Conservation (phyloP, 2,797 vertebrate species). For the Bradypodion ventrale region DNA sequence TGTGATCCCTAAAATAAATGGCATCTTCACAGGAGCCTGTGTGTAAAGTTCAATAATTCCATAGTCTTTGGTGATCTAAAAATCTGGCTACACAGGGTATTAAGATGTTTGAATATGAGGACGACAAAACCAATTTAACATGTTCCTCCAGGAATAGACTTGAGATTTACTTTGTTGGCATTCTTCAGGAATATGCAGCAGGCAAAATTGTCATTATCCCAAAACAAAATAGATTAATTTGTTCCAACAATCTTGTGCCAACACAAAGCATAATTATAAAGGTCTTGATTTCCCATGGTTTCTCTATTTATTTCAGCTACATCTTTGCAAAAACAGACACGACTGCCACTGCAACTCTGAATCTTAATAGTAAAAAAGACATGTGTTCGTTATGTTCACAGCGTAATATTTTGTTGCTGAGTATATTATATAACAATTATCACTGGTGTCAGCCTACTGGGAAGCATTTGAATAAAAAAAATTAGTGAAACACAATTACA, state of each 20-base stretch:
- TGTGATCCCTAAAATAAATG: no score
- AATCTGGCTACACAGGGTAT: not conserved
- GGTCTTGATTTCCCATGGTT: not conserved
- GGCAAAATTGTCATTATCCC: not conserved
- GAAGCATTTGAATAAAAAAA: slow-evolving; percentile 28
- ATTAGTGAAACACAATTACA: slow-evolving; percentile 7
- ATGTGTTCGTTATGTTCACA: not conserved
- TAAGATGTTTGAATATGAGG: not conserved
- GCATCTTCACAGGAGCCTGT: not conserved
- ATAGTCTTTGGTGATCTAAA: not conserved
- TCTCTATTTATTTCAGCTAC: not conserved
- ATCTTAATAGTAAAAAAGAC: not conserved
- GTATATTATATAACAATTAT: not conserved
- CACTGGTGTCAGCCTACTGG: not conserved
- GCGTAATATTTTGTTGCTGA: not conserved
- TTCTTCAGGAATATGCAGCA: not conserved
- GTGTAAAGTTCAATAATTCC: not conserved
- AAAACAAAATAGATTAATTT: not conserved
- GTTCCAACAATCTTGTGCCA: not conserved
- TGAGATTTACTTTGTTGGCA: not conserved
- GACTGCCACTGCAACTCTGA: not conserved
- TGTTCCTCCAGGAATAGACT: not conserved
- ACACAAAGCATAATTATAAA: not conserved
- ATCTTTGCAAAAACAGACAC: not conserved
- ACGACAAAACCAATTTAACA: not conserved